phyloP scores from a whole-genome alignment of 2,888 invertebrate species.

The Lampropteryx suffumata region DNA sequence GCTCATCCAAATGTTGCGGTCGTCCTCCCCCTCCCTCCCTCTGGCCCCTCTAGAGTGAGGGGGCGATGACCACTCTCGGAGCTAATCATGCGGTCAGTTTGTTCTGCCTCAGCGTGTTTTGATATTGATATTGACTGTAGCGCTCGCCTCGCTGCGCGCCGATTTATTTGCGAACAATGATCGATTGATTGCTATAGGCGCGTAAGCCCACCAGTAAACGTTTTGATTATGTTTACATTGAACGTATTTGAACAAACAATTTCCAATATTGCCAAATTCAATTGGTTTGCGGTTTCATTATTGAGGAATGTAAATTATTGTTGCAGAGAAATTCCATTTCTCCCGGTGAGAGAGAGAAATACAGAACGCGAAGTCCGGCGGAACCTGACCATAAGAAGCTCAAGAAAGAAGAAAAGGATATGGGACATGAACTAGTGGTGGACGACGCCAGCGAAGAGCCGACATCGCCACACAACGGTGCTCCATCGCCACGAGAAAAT shows the following conservation, averaged over 20 bases:
- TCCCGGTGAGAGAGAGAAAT: conserved; percentile 92
- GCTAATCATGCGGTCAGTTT: conserved; percentile 83
- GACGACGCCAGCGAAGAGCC: conserved; percentile 97
- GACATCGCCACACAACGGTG: conserved; percentile 92
- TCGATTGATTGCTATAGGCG: conserved; percentile 78
- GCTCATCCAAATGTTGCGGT: conserved; percentile 76
- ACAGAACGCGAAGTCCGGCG: conserved; percentile 90
- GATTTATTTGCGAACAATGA: conserved; percentile 83
- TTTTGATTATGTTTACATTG: conserved; percentile 77
- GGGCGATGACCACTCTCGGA: conserved; percentile 78
- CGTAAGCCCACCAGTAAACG: conserved; percentile 73
- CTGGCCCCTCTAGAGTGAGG: conserved; percentile 40
- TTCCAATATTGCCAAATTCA: conserved; percentile 48
- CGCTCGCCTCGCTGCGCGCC: conserved; percentile 75
- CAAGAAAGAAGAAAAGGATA: conserved; percentile 92
- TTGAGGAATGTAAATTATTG: conserved; percentile 41
- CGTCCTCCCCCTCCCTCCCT: conserved; percentile 38
- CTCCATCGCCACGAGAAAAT: conserved; percentile 94
- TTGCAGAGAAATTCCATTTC: conserved; percentile 93
- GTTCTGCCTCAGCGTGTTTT: conserved; percentile 83
- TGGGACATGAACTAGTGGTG: conserved; percentile 95
- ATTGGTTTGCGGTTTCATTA: conserved; percentile 42
- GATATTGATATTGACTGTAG: conserved; percentile 82
- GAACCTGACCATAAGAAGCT: conserved; percentile 88
- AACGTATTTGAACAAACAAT: conserved; percentile 67